Conservation (phyloP, 2,797 vertebrate species). For the Lacerta viridis region DNA sequence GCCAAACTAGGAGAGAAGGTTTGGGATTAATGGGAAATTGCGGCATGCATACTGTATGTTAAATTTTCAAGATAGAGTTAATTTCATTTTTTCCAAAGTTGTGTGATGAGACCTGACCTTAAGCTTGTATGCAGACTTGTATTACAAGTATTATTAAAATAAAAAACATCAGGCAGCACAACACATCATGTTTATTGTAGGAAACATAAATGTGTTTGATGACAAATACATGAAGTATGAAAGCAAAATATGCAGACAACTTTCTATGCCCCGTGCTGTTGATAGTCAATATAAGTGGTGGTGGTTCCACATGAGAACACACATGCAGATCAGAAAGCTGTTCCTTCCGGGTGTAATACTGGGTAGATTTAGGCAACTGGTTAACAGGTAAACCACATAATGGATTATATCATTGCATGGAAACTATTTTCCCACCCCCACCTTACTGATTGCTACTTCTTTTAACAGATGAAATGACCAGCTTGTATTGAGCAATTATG, state of each 20-base stretch:
- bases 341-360: neutral
- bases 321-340: neutral
- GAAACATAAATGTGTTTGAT: neutral
- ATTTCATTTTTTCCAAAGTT: neutral
- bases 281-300: neutral
- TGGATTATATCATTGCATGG: neutral
- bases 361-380: neutral
- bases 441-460: neutral
- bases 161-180: too few species aligned
- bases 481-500: neutral
- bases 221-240: neutral
- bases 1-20: neutral
- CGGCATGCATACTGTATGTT: neutral
- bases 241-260: neutral
- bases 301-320: neutral
- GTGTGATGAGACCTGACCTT: neutral
- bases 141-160: neutral
- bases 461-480: constrained; percentile 6
- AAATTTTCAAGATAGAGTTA: neutral
- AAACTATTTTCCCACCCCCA: neutral
- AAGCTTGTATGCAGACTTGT: neutral
- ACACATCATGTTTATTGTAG: neutral
- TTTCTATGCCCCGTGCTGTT: neutral
- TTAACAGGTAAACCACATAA: neutral
- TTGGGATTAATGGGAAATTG: neutral